Conservation (phyloP, 2,797 vertebrate genomes). For the Peromyscus melanophrys region DNA sequence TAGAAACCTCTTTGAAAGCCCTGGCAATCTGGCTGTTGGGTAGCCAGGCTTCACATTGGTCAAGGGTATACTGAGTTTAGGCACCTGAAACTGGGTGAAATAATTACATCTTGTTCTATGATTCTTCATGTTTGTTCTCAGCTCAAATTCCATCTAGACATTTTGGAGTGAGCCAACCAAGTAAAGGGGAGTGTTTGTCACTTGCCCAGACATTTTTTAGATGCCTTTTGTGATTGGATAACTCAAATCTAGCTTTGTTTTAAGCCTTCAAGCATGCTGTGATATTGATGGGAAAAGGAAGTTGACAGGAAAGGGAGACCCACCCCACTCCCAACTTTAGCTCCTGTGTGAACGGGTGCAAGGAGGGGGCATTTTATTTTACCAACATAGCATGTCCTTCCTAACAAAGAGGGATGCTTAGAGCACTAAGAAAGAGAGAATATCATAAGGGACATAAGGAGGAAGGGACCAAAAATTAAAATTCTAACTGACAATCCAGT, state of each 20-base stretch:
- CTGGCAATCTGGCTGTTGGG: background rate
- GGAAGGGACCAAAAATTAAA: slow-evolving; percentile 6
- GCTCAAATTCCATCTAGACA: slow-evolving; percentile 55
- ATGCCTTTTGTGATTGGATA: slow-evolving; percentile 85
- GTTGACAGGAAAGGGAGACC: slow-evolving; percentile 47
- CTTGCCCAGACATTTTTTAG: slow-evolving; percentile 85
- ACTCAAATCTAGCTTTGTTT: slow-evolving; percentile 89
- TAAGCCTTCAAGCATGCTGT: slow-evolving; percentile 75
- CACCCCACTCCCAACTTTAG: background rate
- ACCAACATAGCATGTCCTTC: background rate
- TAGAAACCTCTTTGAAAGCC: slow-evolving; percentile 28
- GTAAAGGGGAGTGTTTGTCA: slow-evolving; percentile 73
- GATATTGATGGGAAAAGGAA: slow-evolving; percentile 71
- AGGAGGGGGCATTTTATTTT: background rate
- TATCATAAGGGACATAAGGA: background rate
- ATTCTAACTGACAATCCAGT: slow-evolving; percentile 62
- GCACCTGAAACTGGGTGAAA: slow-evolving; percentile 69
- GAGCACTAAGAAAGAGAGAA: background rate
- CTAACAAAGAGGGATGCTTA: background rate
- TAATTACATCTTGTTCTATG: slow-evolving; percentile 72
- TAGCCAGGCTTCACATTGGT: background rate
- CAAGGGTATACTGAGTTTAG: slow-evolving; percentile 64
- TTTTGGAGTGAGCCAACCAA: slow-evolving; percentile 76
- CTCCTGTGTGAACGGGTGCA: background rate
- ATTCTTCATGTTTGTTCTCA: slow-evolving; percentile 81